These are phyloP conservation scores for Drosophila lacteicornis DNA, from an alignment of 1,140 invertebrate genomes.

Conservation along the genomic window DNA sequence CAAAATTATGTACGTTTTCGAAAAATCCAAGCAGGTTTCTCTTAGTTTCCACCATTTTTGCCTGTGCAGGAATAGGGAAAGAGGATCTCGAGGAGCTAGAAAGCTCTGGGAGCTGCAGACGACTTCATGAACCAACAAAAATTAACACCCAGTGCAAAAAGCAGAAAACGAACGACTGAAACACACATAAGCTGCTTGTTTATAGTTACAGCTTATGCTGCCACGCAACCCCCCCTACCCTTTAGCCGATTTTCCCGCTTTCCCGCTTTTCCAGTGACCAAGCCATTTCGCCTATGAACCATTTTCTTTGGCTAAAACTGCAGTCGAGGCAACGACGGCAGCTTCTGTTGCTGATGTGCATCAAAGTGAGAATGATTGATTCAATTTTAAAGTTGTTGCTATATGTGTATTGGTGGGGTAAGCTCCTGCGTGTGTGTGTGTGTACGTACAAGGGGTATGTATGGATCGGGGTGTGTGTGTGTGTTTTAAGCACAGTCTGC, in stretches of 20 bases:
- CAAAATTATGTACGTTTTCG: background rate
- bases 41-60: background rate
- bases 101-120: constrained; percentile 26
- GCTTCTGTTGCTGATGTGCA: constrained; percentile 84
- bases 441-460: constrained; percentile 26
- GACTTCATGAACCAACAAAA: constrained; percentile 82
- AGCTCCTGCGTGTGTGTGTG: constrained; percentile 14
- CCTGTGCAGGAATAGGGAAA: constrained; percentile 10
- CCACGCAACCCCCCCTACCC: constrained; percentile 43
- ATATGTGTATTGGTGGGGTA: constrained; percentile 43
- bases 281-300: constrained; percentile 57
- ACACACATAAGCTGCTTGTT: constrained; percentile 83
- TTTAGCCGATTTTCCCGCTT: background rate
- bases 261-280: constrained; percentile 26
- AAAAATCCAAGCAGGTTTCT: background rate
- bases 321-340: constrained; percentile 68
- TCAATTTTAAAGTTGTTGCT: constrained; percentile 83
- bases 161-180: constrained; percentile 72
- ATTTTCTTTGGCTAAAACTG: constrained; percentile 76
- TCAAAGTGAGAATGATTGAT: constrained; percentile 85
- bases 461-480: constrained; percentile 34
- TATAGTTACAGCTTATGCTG: constrained; percentile 83
- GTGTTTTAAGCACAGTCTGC: constrained; percentile 60
- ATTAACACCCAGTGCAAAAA: constrained; percentile 80
- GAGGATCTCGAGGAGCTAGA: constrained; percentile 27